These are phyloP conservation scores for Chionodraco myersi DNA, from an alignment of 2,113 vertebrate genomes.

Conservation along the genomic window DNA sequence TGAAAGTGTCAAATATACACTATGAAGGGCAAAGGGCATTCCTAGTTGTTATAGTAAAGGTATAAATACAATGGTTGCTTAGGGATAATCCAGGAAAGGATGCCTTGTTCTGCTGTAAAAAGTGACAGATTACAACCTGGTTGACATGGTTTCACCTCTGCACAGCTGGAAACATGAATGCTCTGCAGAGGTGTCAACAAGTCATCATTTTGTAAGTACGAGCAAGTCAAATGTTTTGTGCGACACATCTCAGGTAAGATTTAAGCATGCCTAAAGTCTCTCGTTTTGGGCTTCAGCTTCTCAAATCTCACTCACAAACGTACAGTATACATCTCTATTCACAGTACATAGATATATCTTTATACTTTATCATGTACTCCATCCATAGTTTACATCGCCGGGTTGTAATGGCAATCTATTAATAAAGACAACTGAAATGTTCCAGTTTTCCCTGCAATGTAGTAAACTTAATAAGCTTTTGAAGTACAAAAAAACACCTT, in stretches of 20 bases:
- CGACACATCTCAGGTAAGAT: conserved; percentile 33
- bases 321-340: too few species aligned
- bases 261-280: conserved; percentile 12
- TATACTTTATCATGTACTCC: too few species aligned
- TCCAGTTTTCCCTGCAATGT: not conserved
- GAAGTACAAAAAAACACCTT: too few species aligned
- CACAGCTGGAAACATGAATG: conserved; percentile 65
- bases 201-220: conserved; percentile 64
- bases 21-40: too few species aligned
- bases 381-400: not conserved
- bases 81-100: conserved; percentile 16
- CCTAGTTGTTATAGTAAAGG: too few species aligned
- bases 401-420: not conserved
- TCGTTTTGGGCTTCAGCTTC: not conserved
- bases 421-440: not conserved
- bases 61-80: conserved; percentile 3
- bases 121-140: conserved; percentile 33
- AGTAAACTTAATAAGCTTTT: not conserved
- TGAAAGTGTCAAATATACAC: too few species aligned
- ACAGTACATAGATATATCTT: too few species aligned
- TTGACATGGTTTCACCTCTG: conserved; percentile 65
- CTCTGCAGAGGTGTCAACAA: conserved; percentile 67
- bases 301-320: not conserved
- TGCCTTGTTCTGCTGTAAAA: conserved; percentile 48
- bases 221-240: conserved; percentile 39